Conservation (phyloP, 2,797 vertebrate species). For the Coccyzus lansbergi region DNA sequence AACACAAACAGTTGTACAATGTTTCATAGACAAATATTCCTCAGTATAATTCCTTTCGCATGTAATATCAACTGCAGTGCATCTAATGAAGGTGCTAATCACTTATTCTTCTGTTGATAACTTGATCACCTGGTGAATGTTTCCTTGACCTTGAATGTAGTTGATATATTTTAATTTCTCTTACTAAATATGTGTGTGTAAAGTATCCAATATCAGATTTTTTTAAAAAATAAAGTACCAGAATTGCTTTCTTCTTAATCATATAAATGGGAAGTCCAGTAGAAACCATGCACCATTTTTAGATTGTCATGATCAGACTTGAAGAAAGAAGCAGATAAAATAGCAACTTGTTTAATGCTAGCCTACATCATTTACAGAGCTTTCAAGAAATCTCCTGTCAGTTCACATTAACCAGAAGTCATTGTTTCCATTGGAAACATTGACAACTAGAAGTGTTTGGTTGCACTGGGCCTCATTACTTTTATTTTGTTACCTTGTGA, state of each 20-base stretch:
- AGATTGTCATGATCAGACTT: background rate
- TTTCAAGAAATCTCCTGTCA: conserved; percentile 62
- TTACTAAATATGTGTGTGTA: background rate
- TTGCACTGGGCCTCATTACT: conserved; percentile 74
- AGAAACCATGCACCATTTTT: background rate
- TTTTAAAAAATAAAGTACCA: background rate
- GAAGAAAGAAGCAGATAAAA: background rate
- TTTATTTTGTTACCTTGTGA: conserved; percentile 70
- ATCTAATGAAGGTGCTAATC: background rate
- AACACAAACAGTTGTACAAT: background rate
- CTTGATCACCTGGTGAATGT: background rate
- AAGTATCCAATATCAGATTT: background rate
- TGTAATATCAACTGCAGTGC: background rate
- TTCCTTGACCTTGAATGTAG: background rate
- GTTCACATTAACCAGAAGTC: conserved; percentile 60
- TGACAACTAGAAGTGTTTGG: conserved; percentile 57
- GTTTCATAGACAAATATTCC: background rate
- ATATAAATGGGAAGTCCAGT: background rate
- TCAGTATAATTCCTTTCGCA: background rate
- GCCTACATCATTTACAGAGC: conserved; percentile 8
- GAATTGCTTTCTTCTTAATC: background rate
- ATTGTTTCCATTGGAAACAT: conserved; percentile 58
- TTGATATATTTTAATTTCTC: background rate
- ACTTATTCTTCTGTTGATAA: background rate
- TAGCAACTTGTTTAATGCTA: conserved; percentile 39